These are phyloP conservation scores for Eudyptes chrysolophus DNA, from an alignment of 2,113 vertebrate genomes.

Conservation along the genomic window DNA sequence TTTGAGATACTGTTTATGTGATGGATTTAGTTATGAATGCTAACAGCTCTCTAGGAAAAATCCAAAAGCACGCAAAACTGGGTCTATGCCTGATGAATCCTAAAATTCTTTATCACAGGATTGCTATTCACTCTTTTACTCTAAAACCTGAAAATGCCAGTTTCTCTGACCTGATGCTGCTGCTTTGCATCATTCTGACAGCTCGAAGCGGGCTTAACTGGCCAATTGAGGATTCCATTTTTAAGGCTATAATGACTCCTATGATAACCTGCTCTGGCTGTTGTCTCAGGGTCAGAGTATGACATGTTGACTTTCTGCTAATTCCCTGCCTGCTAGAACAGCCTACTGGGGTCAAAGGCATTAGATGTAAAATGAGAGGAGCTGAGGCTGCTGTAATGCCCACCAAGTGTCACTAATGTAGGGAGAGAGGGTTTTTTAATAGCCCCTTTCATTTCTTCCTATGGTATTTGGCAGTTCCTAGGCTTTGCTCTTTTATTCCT, in stretches of 20 bases:
- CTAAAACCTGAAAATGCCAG: background rate
- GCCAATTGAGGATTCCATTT: background rate
- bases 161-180: background rate
- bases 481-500: background rate
- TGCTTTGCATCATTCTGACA: conserved; percentile 42
- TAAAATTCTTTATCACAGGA: background rate
- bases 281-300: background rate
- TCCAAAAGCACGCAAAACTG: background rate
- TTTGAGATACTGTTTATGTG: background rate
- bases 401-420: background rate
- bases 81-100: background rate
- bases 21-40: background rate
- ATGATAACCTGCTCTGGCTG: conserved; percentile 6
- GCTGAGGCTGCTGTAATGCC: background rate
- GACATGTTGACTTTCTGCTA: background rate
- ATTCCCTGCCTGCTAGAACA: background rate
- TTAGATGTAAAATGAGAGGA: background rate
- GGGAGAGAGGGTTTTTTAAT: background rate
- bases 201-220: background rate
- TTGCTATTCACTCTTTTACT: background rate
- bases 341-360: background rate
- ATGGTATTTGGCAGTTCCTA: background rate
- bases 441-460: background rate
- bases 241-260: conserved; percentile 13
- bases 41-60: background rate